Base-by-base conservation (phyloP, 2,113 vertebrate species). In the Pseudolaguvia tuberculata region DNA sequence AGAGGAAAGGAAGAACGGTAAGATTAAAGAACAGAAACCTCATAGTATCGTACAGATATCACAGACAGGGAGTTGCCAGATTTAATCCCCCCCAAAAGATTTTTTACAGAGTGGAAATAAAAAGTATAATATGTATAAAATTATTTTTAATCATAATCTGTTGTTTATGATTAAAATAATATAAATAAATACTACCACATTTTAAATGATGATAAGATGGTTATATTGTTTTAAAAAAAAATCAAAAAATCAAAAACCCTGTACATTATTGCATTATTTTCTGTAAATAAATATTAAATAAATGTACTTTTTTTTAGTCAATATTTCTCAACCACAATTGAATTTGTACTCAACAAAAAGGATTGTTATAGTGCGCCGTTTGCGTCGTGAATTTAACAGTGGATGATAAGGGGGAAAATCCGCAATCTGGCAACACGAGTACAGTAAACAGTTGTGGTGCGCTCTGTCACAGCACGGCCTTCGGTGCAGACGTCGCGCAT, bases 401-500 rank as follows among this genome's bases (percentile, higher is more conserved):
- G 18, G 51, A 56, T 56, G 11, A 55, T 31, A 1, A 29, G 18
- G 2, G n/a, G n/a, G n/a, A n/a, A n/a, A 10, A 15, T 1, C 12
- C 39, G 59, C 39, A 72, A 72, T 59, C 70, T 72, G 70, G 70
- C 70, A 72, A 72, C 70, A 27, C 23, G 55, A 59, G 76, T 81
- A 79, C 80, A 80, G 74, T 80, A 70, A 77, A 79, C 78, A 75
- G 70, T 79, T 73, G 53, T 76, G 76, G 65, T 81, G 77, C 65
- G 72, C 68, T 18, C 55, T 59, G 56, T 51, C 74, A 78, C 75
- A 79, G 85, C 84, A 86, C 84, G 82, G 82, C 82, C 68, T 83
- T 82, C 80, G 80, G 70, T 59, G 71, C 51, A 75, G 80, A 84
- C 85, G 72, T 85, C 63, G 63, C 82, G 78, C 81, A 52, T 86